phyloP scores from a whole-genome alignment of 2,113 vertebrate genomes.

The Seriola quinqueradiata region DNA sequence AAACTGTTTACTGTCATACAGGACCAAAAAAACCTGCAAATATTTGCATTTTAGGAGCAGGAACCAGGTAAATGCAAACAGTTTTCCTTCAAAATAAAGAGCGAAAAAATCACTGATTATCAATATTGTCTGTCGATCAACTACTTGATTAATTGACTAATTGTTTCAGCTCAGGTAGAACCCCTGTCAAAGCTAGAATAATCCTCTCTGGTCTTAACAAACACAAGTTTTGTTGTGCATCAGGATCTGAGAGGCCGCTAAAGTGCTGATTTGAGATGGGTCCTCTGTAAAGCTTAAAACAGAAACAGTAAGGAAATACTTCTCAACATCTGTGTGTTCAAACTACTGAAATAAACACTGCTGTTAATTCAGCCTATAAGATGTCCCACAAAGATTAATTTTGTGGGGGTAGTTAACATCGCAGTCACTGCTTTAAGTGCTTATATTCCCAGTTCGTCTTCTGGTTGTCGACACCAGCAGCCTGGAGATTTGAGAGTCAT shows the following conservation, averaged over 20 bases:
- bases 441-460: constrained; percentile 22
- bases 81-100: neutral
- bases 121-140: too few species aligned
- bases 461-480: neutral
- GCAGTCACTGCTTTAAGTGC: neutral
- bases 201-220: neutral
- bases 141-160: neutral
- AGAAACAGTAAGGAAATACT: too few species aligned
- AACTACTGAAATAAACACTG: neutral
- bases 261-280: neutral
- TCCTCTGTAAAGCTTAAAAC: too few species aligned
- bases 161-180: neutral
- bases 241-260: neutral
- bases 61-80: too few species aligned
- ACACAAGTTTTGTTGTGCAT: neutral
- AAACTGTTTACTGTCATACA: too few species aligned
- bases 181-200: neutral
- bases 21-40: too few species aligned
- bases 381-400: neutral
- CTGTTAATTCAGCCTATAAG: neutral
- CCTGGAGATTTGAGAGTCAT: neutral
- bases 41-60: too few species aligned
- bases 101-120: neutral
- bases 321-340: neutral
- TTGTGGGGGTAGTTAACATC: neutral